Evolutionary conservation across 2,113 vertebrate species (phyloP), one percentile per base, ranked within the genome.

Genomic region (Fregetta grallaria): DNA sequence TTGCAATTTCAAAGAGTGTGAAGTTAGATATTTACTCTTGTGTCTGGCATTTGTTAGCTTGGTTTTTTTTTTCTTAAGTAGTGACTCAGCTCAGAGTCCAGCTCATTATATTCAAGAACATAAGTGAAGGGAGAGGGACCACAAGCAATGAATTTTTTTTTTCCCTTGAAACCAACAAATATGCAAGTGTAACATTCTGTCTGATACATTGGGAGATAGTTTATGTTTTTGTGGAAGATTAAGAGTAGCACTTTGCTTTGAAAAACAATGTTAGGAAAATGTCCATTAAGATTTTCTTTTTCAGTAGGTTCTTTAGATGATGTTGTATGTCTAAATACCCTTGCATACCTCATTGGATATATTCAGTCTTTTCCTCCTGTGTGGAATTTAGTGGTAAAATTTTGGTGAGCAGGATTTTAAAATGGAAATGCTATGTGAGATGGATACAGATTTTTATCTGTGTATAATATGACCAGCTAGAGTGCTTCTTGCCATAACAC

Each of bases 1-100:
- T 10, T 96, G 77, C 53, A 83, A 65, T 97, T 97, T 66, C 70
- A 89, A 79, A 95, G 86, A 92, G 29, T 61, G 65, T 26, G 71
- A 86, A 91, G 80, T 73, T 95, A 96, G 56, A 23, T 38, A 67
- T 88, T 87, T 96, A 88, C 67, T 93, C 62, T 76, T 55, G 21
- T 42, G 52, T 82, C 75, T 82, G 86, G 45, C 86, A 88, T 92
- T 96, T 86, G 62, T 95, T 93, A 93, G 16, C 47, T 97, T 92
- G n/a, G 9, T 72, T 95, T 94, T 90, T 88, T 61, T 94, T 91
- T 88, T 61, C 91, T 80, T 84, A 77, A 96, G 82, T 55, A 87
- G 82, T 85, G 73, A 95, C 53, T 94, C 58, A 81, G 59, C 79
- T 62, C 25, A 85, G 90, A 94, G 42, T 86, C 26, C 27, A 89